Conservation (phyloP, 2,888 invertebrate genomes). For the Petrophora chlorosata region DNA sequence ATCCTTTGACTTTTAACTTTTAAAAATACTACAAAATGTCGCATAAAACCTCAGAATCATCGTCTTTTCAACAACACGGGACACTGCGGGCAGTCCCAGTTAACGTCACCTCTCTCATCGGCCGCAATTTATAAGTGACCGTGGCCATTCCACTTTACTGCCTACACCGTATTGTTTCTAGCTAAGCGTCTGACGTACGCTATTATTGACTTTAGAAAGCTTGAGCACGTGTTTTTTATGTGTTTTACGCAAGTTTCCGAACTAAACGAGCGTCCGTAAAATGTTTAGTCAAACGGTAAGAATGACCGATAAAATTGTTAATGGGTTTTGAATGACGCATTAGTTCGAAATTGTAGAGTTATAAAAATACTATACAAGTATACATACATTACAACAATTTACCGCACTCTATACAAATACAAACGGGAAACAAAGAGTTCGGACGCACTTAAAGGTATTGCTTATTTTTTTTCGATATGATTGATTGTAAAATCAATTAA, state of each 20-base stretch:
- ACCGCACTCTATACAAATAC: too few relatives aligned
- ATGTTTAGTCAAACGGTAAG: conserved; percentile 6
- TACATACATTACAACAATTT: not conserved
- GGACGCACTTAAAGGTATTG: too few relatives aligned
- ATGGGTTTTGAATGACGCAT: conserved; percentile 3
- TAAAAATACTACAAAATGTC: not conserved
- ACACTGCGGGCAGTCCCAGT: conserved; percentile 46
- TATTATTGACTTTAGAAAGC: conserved; percentile 27
- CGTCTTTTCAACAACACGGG: conserved; percentile 29
- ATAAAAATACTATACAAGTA: not conserved
- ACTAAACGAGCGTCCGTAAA: conserved; percentile 6
- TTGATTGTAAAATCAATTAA: too few relatives aligned
- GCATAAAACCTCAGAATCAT: not conserved
- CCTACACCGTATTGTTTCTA: conserved; percentile 25
- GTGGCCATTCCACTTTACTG: conserved; percentile 40
- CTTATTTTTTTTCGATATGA: too few relatives aligned
- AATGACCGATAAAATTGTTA: conserved; percentile 11
- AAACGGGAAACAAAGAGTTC: too few relatives aligned
- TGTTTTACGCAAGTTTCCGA: conserved; percentile 22
- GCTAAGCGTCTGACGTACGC: conserved; percentile 8
- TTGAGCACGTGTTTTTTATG: conserved; percentile 23
- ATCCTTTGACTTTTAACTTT: too few relatives aligned
- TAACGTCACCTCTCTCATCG: conserved; percentile 60
- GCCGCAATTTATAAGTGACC: conserved; percentile 60
- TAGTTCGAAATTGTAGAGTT: too few relatives aligned